These are phyloP conservation scores for Orchesellides sinensis DNA, from an alignment of 2,888 invertebrate species.

Conservation along the genomic window DNA sequence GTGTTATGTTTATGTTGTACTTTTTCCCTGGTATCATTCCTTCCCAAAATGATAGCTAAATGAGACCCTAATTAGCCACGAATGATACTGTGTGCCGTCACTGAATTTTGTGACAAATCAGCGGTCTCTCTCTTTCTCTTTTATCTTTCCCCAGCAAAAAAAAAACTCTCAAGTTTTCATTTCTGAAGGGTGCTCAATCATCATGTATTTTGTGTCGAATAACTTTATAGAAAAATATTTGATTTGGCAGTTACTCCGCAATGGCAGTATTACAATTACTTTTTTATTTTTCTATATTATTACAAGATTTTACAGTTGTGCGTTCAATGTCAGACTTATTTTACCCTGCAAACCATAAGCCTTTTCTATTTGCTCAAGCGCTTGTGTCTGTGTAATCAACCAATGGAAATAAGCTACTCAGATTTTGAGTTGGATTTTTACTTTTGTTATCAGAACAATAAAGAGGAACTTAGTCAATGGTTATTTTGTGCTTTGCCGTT, in stretches of 20 bases:
- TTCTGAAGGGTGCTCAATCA: constrained; percentile 60
- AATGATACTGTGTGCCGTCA: constrained; percentile 50
- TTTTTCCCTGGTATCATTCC: neutral
- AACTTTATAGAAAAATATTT: constrained; percentile 38
- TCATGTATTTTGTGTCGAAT: constrained; percentile 21
- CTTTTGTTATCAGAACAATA: neutral
- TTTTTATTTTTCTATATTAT: constrained; percentile 1
- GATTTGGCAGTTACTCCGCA: neutral
- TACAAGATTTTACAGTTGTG: too few relatives aligned
- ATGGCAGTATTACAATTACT: neutral
- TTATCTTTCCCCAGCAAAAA: constrained; percentile 33
- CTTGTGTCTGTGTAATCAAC: constrained; percentile 22
- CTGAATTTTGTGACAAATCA: constrained; percentile 50
- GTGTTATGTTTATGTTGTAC: neutral
- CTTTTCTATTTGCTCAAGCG: constrained; percentile 34
- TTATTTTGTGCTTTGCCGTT: neutral
- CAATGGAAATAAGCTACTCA: too few relatives aligned
- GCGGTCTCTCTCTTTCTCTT: constrained; percentile 7
- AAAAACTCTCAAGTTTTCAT: neutral
- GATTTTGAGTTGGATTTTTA: neutral
- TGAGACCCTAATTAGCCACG: constrained; percentile 66
- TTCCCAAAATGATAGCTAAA: constrained; percentile 35
- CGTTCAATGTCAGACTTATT: neutral
- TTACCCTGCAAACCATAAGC: neutral
- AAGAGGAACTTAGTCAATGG: neutral